phyloP scores from a whole-genome alignment of 2,888 invertebrate genomes.

The Electrophaes corylata region DNA sequence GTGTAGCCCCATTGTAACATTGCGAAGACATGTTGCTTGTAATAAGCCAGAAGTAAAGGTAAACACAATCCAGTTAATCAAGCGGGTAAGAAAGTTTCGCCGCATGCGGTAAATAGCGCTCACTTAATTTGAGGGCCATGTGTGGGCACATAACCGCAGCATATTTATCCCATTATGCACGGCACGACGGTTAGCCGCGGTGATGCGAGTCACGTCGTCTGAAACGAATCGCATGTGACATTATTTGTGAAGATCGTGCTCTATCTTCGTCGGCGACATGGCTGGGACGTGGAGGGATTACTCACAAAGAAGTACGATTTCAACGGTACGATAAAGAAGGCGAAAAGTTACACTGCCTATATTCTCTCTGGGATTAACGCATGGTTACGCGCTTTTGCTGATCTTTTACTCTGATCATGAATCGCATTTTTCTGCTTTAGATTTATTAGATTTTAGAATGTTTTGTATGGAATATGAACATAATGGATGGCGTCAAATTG shows the following conservation, averaged over 20 bases:
- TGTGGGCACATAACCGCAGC: slow-evolving; percentile 80
- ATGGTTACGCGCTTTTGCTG: slow-evolving; percentile 56
- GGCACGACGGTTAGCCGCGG: slow-evolving; percentile 73
- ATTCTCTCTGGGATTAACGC: slow-evolving; percentile 77
- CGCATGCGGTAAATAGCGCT: slow-evolving; percentile 76
- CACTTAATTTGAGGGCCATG: slow-evolving; percentile 82
- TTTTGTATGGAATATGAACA: slow-evolving; percentile 2
- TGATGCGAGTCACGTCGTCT: slow-evolving; percentile 82
- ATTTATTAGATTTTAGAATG: slow-evolving; percentile 3
- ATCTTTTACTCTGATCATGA: slow-evolving; percentile 50
- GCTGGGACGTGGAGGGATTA: slow-evolving; percentile 82
- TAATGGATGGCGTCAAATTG: slow-evolving; percentile 7
- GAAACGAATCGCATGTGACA: slow-evolving; percentile 85
- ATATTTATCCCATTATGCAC: slow-evolving; percentile 84
- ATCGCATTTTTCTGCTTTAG: slow-evolving; percentile 8
- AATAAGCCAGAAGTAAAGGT: slow-evolving; percentile 59
- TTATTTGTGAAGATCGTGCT: slow-evolving; percentile 85
- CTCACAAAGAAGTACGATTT: slow-evolving; percentile 84
- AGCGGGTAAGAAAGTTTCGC: slow-evolving; percentile 70
- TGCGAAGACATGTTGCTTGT: slow-evolving; percentile 50
- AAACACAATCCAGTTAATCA: slow-evolving; percentile 77
- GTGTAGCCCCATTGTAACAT: too few relatives aligned
- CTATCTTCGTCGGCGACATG: slow-evolving; percentile 84
- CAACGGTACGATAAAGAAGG: slow-evolving; percentile 81
- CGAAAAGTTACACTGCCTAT: slow-evolving; percentile 76